Percentiles rank a stretch among this genome's conserved stretches.
Conservation (phyloP, 2,797 vertebrate genomes). For the Megaceryle alcyon region DNA sequence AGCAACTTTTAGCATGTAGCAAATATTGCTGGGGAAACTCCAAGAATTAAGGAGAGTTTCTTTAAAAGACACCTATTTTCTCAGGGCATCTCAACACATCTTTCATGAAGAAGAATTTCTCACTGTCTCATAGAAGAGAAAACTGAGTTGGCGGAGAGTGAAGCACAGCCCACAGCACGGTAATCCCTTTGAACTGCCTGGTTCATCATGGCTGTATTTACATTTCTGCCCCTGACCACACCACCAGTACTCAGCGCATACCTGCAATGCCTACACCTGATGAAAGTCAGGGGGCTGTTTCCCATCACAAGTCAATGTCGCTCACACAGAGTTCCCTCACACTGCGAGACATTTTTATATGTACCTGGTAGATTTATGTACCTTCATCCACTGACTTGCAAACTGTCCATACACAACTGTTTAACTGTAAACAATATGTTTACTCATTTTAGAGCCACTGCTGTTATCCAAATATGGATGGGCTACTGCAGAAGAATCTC, state of each 20-base stretch:
- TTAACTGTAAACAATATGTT: not conserved
- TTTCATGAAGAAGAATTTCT: not conserved
- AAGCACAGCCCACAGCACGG: not conserved
- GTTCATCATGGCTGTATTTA: too few species aligned
- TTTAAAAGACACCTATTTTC: not conserved
- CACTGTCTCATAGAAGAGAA: not conserved
- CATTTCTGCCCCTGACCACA: not conserved
- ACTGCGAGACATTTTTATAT: not conserved
- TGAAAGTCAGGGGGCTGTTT: not conserved
- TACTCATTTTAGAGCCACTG: not conserved
- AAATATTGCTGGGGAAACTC: not conserved
- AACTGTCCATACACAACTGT: not conserved
- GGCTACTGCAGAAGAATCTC: not conserved
- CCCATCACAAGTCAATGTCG: not conserved
- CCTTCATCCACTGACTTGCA: too few species aligned
- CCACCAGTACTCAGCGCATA: not conserved
- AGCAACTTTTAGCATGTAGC: not conserved
- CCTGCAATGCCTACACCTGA: not conserved
- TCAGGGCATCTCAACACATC: too few species aligned
- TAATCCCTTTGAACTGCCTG: not conserved
- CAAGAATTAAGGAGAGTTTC: not conserved
- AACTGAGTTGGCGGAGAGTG: not conserved
- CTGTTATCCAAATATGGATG: not conserved
- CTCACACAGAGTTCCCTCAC: not conserved
- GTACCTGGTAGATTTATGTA: not conserved